A percentile compares a stretch with the other conserved stretches of the same genome.
These are phyloP conservation scores for Sturnira hondurensis DNA, from an alignment of 2,113 vertebrate species.

Conservation along the genomic window DNA sequence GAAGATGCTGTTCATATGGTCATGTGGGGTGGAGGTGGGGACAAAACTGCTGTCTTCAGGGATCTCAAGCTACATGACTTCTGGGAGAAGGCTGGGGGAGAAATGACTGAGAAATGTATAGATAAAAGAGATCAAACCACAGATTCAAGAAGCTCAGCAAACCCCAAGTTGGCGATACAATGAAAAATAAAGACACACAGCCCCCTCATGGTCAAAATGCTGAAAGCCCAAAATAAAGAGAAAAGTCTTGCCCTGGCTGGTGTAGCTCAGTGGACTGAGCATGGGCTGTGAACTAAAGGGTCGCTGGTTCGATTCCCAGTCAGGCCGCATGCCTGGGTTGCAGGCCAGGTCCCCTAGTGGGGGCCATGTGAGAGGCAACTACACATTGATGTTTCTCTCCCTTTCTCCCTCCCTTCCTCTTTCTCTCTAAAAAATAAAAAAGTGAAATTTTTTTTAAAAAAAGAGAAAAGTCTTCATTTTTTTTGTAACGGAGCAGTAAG, in stretches of 20 bases:
- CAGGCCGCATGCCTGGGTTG: no score
- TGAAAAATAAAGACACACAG: not conserved
- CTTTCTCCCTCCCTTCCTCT: no score
- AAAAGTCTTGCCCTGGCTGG: no score
- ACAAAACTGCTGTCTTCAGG: not conserved
- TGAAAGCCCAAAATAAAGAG: not conserved
- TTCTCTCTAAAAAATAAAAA: no score
- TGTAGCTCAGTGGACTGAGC: no score
- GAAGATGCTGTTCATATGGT: not conserved
- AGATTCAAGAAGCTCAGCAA: not conserved
- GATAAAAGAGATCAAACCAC: constrained; percentile 5
- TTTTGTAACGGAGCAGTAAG: not conserved
- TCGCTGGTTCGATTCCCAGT: no score
- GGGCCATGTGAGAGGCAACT: no score
- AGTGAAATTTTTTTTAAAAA: no score
- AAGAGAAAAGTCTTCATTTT: not conserved
- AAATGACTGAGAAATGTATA: not conserved
- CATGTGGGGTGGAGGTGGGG: not conserved
- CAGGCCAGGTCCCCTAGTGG: no score
- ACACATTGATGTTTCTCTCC: no score
- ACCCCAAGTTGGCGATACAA: not conserved
- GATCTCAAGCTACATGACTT: not conserved
- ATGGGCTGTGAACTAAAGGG: no score
- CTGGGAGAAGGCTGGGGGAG: not conserved
- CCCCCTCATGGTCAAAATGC: not conserved